Conservation (phyloP, 2,888 invertebrate genomes). For the Xanthia togata region DNA sequence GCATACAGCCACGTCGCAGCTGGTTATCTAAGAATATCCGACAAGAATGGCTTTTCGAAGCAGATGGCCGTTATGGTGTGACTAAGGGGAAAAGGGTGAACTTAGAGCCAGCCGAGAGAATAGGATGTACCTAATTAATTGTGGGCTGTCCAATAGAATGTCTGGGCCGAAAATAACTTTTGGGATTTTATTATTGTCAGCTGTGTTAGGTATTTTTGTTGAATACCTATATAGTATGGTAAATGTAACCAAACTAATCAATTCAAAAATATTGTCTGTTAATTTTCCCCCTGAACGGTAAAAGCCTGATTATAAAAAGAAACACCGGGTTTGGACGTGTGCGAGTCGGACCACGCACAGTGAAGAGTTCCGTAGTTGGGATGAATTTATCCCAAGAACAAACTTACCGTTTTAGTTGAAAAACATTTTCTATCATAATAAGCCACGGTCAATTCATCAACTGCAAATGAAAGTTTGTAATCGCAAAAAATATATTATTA, state of each 20-base stretch:
- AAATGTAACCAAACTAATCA: no score
- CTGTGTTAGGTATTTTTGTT: background rate
- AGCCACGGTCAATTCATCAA: no score
- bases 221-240: background rate
- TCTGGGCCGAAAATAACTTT: constrained; percentile 18
- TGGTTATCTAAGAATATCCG: constrained; percentile 9
- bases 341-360: no score
- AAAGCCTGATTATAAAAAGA: background rate
- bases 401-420: no score
- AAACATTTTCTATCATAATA: no score
- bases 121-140: constrained; percentile 57
- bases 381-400: no score
- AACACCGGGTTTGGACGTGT: no score
- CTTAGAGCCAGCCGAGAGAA: constrained; percentile 42
- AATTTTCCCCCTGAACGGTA: background rate
- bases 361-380: no score
- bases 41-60: constrained; percentile 8
- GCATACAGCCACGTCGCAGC: background rate
- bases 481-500: no score
- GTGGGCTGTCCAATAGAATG: constrained; percentile 8
- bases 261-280: no score
- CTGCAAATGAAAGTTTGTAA: no score
- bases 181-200: background rate
- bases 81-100: constrained; percentile 38
- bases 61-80: constrained; percentile 55